phyloP scores from a whole-genome alignment of 2,113 vertebrate genomes.

The Colaptes auratus region DNA sequence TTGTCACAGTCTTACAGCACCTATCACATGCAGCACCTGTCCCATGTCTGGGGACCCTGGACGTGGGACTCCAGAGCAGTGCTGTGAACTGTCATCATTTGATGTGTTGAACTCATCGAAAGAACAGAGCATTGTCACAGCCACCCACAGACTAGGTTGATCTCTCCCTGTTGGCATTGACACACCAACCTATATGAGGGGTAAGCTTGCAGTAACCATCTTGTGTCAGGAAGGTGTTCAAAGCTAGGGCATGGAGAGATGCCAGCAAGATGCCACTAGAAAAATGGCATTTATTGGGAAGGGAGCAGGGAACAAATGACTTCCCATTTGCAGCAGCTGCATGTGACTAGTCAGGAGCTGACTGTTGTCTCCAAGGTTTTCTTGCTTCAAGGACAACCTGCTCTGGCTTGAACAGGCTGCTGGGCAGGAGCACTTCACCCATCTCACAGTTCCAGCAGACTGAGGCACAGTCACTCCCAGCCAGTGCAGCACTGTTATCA shows the following conservation, averaged over 20 bases:
- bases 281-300: not conserved
- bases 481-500: not conserved
- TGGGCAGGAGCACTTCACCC: not conserved
- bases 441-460: not conserved
- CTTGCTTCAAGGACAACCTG: not conserved
- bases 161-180: not conserved
- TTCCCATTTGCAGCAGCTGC: not conserved
- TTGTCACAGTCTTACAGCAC: not conserved
- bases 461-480: not conserved
- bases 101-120: not conserved
- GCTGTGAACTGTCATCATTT: not conserved
- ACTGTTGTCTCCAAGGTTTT: not conserved
- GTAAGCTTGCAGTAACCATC: not conserved
- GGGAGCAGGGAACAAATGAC: not conserved
- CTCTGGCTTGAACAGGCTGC: not conserved
- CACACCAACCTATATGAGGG: not conserved
- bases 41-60: not conserved
- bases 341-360: not conserved
- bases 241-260: not conserved
- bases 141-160: not conserved
- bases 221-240: not conserved
- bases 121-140: not conserved
- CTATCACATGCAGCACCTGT: accelerated
- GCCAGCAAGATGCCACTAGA: not conserved
- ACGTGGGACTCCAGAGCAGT: not conserved